These are phyloP conservation scores for Phragmatobia fuliginosa DNA, from an alignment of 2,888 invertebrate species.

Conservation along the genomic window DNA sequence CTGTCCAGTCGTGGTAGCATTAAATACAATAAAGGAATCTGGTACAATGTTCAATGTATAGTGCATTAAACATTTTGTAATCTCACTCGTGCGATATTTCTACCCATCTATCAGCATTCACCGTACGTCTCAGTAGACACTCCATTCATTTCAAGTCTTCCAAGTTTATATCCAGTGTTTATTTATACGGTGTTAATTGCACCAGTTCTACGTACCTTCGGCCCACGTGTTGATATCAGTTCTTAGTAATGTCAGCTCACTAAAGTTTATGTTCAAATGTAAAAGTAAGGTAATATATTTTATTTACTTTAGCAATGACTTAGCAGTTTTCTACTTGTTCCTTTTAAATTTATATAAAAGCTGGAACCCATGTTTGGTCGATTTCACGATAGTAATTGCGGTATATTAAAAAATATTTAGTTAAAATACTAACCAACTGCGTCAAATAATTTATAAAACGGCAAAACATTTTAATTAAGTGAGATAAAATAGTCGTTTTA, in stretches of 20 bases:
- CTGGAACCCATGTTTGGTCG: constrained; percentile 28
- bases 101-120: constrained; percentile 10
- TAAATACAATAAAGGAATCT: not conserved
- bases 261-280: constrained; percentile 16
- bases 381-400: not conserved
- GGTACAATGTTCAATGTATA: not conserved
- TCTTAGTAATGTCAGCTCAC: constrained; percentile 31
- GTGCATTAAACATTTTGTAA: not conserved
- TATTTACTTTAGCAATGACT: not conserved
- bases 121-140: constrained; percentile 10
- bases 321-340: not conserved
- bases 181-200: constrained; percentile 56
- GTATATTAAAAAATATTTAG: no score
- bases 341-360: constrained; percentile 50
- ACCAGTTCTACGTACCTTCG: constrained; percentile 61
- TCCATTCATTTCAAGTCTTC: constrained; percentile 14
- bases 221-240: constrained; percentile 62
- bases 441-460: not conserved
- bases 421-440: not conserved
- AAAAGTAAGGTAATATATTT: constrained; percentile 5
- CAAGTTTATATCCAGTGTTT: constrained; percentile 44
- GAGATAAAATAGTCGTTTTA: not conserved
- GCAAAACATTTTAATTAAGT: not conserved
- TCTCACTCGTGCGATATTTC: constrained; percentile 1
- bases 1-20: not conserved